Evolutionary conservation across 2,797 vertebrate genomes (phyloP).

Genomic region (Chaunax sp.): DNA sequence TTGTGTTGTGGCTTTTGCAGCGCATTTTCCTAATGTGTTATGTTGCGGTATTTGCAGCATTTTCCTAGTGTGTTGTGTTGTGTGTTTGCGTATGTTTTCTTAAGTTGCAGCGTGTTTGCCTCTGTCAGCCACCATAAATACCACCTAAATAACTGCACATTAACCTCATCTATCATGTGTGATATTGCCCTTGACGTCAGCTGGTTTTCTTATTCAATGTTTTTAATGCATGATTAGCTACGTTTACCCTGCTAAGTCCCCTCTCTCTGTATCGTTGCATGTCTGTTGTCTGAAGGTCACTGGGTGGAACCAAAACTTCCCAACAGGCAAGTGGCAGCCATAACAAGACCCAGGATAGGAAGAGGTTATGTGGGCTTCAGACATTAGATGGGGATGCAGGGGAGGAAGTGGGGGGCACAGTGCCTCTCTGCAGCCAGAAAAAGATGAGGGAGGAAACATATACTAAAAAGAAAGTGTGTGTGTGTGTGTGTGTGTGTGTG

Average conservation of each 20-base stretch:
- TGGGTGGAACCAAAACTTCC: constrained; percentile 29
- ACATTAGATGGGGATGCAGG: constrained; percentile 25
- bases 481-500: constrained; percentile 10
- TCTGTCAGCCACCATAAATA: too few species aligned
- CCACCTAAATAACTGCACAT: too few species aligned
- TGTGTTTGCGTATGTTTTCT: too few species aligned
- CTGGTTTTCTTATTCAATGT: too few species aligned
- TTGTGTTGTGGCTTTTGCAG: too few species aligned
- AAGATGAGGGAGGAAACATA: constrained; percentile 59
- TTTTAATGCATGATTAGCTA: background rate
- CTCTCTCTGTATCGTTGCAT: background rate
- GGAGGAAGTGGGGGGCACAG: constrained; percentile 41
- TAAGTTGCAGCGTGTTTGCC: too few species aligned
- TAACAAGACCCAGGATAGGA: constrained; percentile 76
- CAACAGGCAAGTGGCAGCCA: constrained; percentile 57
- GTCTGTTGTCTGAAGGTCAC: constrained; percentile 1
- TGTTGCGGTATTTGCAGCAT: too few species aligned
- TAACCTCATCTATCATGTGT: too few species aligned
- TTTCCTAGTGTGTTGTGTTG: too few species aligned
- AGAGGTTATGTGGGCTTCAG: constrained; percentile 68
- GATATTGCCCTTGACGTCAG: too few species aligned
- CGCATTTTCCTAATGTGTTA: too few species aligned
- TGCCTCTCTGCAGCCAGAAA: constrained; percentile 61
- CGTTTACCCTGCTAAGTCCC: background rate
- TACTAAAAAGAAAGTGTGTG: constrained; percentile 59